A percentile compares a stretch with the other conserved stretches of the same genome.
Evolutionary conservation across 2,797 vertebrate species (phyloP).

Genomic region (Anguilla pacifica): DNA sequence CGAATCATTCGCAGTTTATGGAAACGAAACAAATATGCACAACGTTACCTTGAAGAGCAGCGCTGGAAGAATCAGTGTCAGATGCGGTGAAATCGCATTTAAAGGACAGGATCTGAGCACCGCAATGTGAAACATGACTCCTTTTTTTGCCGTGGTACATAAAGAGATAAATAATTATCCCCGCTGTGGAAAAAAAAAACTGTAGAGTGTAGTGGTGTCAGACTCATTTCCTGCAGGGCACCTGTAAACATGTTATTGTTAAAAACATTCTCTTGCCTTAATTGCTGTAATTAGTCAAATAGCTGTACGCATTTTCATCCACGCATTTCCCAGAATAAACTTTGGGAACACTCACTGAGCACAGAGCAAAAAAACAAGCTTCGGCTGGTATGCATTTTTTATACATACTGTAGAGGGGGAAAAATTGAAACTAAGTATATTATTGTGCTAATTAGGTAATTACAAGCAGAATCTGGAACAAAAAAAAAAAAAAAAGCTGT

Average conservation of each 20-base stretch:
- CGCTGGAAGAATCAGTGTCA: background rate
- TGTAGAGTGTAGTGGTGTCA: background rate
- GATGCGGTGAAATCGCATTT: background rate
- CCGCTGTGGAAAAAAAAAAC: background rate
- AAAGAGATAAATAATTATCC: background rate
- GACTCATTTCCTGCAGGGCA: background rate
- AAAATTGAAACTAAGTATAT: background rate
- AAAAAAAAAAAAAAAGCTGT: background rate
- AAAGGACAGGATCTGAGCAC: background rate
- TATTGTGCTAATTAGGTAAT: background rate
- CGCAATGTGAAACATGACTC: background rate
- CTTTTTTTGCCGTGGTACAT: background rate
- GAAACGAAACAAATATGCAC: background rate
- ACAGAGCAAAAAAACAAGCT: background rate
- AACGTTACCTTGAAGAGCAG: background rate
- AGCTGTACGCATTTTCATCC: background rate
- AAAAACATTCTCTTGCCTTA: background rate
- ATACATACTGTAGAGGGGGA: background rate
- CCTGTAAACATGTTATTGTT: background rate
- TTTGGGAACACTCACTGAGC: background rate
- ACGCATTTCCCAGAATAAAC: background rate
- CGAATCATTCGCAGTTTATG: background rate
- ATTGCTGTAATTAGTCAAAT: background rate
- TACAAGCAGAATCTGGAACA: background rate
- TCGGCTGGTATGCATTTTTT: background rate